Evolutionary conservation across 2,797 vertebrate genomes (phyloP), one percentile per base, ranked within the genome.

Genomic region (Pelochelys cantorii): DNA sequence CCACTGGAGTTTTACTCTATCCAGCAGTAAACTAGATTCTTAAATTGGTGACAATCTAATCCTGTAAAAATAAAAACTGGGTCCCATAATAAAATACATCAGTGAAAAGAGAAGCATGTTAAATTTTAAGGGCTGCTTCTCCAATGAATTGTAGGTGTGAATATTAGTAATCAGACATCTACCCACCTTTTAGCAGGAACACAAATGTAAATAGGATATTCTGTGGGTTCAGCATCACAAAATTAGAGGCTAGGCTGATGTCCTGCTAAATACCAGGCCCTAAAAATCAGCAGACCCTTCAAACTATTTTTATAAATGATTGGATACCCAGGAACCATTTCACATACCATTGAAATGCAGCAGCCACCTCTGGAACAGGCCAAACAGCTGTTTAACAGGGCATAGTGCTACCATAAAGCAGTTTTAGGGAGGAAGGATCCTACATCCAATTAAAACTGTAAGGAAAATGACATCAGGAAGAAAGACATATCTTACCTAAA

Each of bases 301-400:
- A 34, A 34, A 68, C 17, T 34, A 68, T 68, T 68, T 68, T 68
- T 68, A 34, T 34, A 34, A 68, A 34, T 3, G 8, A 68, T 20
- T 68, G 9, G 9, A 54, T 54, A 54, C 22, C 34, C 37, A 25
- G 71, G 37, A 25, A 42, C 42, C 34, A 48, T 74, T 42, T 37
- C 37, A 74, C 37, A 42, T 4, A 25, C 17, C 31, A 25, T 77
- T n/a, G 22, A 53, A 77, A 85, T 85, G 29, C 10, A 10, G 2
- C 54, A 60, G 52, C 23, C 68, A 1, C 29, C 31, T 18, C 60
- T 84, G 57, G 60, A 68, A 18, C 17, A 23, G 0, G 1, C 5
- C 2, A 25, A 14, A 25, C 8, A 54, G 78, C 2, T 0, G 0
- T 2, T 14, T 4, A 2, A 14, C 52, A 59, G 37, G 0, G 0